Evolutionary conservation across 2,888 invertebrate species (phyloP), one percentile per base, ranked within the genome.

Genomic region (Creontiades dilutus): DNA sequence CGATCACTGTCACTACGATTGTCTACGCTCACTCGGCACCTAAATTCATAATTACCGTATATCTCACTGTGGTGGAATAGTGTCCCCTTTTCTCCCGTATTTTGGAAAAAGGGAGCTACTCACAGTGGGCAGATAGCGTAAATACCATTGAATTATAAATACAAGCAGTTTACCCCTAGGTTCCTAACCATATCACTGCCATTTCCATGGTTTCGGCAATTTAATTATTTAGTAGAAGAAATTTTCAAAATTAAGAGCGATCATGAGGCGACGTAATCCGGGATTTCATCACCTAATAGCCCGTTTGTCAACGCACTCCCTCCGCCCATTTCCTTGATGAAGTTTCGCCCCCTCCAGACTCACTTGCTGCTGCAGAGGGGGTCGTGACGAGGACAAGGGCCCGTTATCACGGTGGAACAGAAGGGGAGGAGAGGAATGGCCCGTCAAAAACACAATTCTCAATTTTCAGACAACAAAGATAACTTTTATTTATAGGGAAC

Each of bases 401-500:
- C 78, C 78, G 19, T 46, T 78, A 78, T 78, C 78, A 78, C 16
- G 23, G 19, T n/a, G 78, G 78, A 37, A 78, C 47, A 78, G 78
- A 78, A 68, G 78, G n/a, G 46, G 37, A 7, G 9, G 78, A 85
- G 57, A 85, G 61, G 61, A 57, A 85, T 85, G 85, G 85, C 85
- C 85, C 85, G 85, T 85, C 85, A 85, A 85, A 85, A 85, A 85
- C 85, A 85, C 85, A 85, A 85, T 85, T 85, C 85, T 57, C 85
- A 85, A 85, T 85, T 85, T 57, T 61, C 85, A 57, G 85, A 85
- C 85, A 85, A 61, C 85, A 85, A 85, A 85, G 85, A 85, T 85
- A 85, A 85, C 85, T 85, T 85, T 85, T 85, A 85, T 85, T 85
- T 85, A 85, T 85, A 85, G 85, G 85, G 85, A 85, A 85, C 85